phyloP scores from a whole-genome alignment of 1,140 invertebrate genomes.

The Araneus ventricosus region DNA sequence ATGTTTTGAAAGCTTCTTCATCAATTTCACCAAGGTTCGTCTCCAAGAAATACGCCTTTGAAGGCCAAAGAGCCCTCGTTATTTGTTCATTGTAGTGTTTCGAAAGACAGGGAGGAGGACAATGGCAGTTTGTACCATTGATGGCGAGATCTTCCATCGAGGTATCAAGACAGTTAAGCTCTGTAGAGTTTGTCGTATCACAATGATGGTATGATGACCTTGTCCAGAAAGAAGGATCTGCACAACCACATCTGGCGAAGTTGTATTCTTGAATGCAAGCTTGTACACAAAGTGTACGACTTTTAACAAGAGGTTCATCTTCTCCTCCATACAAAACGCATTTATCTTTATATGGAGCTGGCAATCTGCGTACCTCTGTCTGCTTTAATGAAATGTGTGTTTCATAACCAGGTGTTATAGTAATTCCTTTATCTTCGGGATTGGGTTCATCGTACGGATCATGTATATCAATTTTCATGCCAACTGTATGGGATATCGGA shows the following conservation, averaged over 20 bases:
- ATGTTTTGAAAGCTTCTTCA: background rate
- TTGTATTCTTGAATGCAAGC: background rate
- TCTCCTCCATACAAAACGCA: background rate
- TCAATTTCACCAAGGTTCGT: background rate
- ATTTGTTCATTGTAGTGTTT: background rate
- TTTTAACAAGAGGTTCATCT: background rate
- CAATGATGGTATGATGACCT: background rate
- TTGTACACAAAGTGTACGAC: background rate
- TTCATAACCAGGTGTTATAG: background rate
- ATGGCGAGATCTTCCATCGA: background rate
- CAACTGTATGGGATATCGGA: background rate
- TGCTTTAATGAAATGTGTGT: background rate
- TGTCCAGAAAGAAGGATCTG: background rate
- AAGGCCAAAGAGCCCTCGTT: background rate
- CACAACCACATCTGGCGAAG: background rate
- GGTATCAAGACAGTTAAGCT: background rate
- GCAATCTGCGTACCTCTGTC: background rate
- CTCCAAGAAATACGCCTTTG: background rate
- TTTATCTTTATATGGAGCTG: background rate
- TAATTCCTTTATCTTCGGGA: background rate
- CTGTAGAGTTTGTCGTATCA: background rate
- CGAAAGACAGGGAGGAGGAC: background rate
- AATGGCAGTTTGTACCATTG: background rate
- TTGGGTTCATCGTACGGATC: background rate
- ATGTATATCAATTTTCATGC: background rate